Percentiles rank a stretch among this genome's conserved stretches.
Evolutionary conservation across 2,797 vertebrate species (phyloP).

Genomic region (Poliocrania exsul): DNA sequence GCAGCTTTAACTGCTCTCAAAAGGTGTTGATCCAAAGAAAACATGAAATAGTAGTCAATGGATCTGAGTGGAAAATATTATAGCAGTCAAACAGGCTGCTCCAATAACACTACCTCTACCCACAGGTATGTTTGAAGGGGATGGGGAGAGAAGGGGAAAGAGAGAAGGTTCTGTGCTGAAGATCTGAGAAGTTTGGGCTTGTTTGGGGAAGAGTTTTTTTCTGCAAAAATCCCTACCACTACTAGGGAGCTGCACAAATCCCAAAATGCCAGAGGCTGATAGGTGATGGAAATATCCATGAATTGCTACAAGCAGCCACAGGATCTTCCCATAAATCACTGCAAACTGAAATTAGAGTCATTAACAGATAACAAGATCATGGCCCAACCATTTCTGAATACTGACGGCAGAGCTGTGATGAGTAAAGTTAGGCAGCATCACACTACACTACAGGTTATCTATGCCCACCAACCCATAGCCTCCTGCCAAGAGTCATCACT

Average conservation of each 20-base stretch:
- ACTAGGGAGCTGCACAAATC: background rate
- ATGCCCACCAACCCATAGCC: background rate
- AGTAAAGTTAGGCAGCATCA: background rate
- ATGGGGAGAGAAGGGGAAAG: constrained; percentile 24
- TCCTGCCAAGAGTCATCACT: background rate
- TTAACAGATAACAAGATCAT: background rate
- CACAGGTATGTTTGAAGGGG: constrained; percentile 71
- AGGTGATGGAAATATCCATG: constrained; percentile 6
- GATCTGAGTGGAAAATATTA: constrained; percentile 73
- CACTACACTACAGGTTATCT: background rate
- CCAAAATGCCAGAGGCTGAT: background rate
- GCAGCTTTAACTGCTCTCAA: constrained; percentile 34
- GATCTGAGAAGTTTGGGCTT: constrained; percentile 17
- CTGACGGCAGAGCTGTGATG: background rate
- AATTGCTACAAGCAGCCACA: background rate
- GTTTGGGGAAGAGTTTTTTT: constrained; percentile 25
- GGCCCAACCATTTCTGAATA: background rate
- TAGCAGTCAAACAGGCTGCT: constrained; percentile 61
- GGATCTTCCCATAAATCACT: background rate
- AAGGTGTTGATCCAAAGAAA: constrained; percentile 68
- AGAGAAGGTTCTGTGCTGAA: constrained; percentile 59
- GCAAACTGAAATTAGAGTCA: background rate
- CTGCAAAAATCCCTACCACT: constrained; percentile 20
- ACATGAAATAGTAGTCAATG: constrained; percentile 66
- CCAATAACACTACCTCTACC: constrained; percentile 72